These are phyloP conservation scores for Drosophila pectinifera DNA, from an alignment of 1,140 invertebrate genomes.

Conservation along the genomic window DNA sequence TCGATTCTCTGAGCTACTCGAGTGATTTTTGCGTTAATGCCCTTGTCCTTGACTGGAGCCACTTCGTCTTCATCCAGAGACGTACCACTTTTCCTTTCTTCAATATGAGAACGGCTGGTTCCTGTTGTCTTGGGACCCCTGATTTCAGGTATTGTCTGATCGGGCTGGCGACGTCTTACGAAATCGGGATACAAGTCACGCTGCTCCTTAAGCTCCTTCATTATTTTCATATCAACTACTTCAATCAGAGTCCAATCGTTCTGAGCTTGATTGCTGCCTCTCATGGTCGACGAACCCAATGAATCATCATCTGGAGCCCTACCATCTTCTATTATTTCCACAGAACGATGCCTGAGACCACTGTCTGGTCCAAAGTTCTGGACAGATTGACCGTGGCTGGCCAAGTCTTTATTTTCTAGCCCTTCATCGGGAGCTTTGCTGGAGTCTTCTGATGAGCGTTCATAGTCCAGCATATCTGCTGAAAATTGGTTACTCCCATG, in stretches of 20 bases:
- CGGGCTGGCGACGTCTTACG: background rate
- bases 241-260: background rate
- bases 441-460: conserved; percentile 4
- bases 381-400: no score
- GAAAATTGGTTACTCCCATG: background rate
- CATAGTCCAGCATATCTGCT: background rate
- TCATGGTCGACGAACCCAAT: background rate
- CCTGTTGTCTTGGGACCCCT: conserved; percentile 31
- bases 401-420: background rate
- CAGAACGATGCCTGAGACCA: background rate
- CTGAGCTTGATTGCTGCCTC: background rate
- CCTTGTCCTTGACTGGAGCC: background rate
- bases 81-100: background rate
- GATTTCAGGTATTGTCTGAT: conserved; percentile 20
- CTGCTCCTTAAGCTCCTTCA: conserved; percentile 8
- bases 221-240: background rate
- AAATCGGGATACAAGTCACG: background rate
- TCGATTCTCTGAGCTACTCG: background rate
- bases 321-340: background rate
- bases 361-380: no score
- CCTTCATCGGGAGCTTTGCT: background rate
- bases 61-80: background rate
- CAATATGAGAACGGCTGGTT: background rate
- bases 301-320: background rate
- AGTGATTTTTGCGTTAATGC: background rate